These are phyloP conservation scores for Dexiosoma caninum DNA, from an alignment of 2,888 invertebrate genomes.

Conservation along the genomic window DNA sequence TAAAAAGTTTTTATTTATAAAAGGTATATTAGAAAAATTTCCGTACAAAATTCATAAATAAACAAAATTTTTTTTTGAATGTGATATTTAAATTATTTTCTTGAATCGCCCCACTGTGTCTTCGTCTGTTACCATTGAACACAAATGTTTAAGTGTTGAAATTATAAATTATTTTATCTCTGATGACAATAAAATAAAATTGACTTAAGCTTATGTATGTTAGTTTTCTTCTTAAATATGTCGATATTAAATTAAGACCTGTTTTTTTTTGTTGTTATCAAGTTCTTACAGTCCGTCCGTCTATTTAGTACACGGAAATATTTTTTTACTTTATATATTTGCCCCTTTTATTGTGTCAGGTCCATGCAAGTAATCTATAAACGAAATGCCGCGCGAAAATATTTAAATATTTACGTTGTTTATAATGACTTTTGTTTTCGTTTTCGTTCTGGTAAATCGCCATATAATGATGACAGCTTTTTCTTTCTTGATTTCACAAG, in stretches of 20 bases:
- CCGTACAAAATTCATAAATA: too few relatives aligned
- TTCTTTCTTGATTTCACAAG: neutral
- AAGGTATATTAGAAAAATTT: too few relatives aligned
- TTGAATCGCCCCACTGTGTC: neutral
- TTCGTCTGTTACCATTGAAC: conserved; percentile 13
- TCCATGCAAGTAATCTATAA: conserved; percentile 36
- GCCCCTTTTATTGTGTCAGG: neutral
- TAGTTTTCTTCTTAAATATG: conserved; percentile 53
- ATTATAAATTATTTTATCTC: conserved; percentile 51
- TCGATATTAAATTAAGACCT: conserved; percentile 54
- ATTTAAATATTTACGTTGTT: conserved; percentile 44
- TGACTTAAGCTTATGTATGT: conserved; percentile 54
- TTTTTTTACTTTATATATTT: neutral
- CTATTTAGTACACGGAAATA: conserved; percentile 7
- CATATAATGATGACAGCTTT: conserved; percentile 3
- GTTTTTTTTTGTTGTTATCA: conserved; percentile 21
- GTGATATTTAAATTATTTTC: too few relatives aligned
- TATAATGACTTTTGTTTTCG: conserved; percentile 2
- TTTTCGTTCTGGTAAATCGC: conserved; percentile 19
- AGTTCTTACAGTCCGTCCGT: conserved; percentile 15
- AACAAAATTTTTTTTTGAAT: too few relatives aligned
- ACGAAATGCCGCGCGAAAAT: conserved; percentile 34
- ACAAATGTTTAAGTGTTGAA: conserved; percentile 52
- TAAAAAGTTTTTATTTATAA: too few relatives aligned
- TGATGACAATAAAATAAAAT: conserved; percentile 58